Evolutionary conservation across 2,888 invertebrate genomes (phyloP).

Genomic region (Tromatobia lineatoria): DNA sequence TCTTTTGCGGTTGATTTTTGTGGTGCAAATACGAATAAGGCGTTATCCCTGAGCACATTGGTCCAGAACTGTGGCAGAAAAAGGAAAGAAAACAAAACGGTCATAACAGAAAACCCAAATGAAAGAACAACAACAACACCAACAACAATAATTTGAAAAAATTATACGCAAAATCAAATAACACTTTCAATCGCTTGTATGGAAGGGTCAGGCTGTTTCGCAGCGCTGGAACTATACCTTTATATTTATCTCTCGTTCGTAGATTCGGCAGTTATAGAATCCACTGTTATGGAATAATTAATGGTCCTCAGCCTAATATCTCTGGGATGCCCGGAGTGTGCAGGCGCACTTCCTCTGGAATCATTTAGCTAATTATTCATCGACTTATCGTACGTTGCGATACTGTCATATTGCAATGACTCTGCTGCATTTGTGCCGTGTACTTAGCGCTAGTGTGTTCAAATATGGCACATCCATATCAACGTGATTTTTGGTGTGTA

Average conservation of each 20-base stretch:
- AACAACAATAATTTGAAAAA: not conserved
- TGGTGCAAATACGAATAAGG: conserved; percentile 1
- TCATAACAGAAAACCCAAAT: not conserved
- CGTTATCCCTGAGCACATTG: conserved; percentile 10
- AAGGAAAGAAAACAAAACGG: not conserved
- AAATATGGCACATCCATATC: too few relatives aligned
- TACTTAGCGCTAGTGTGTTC: not conserved
- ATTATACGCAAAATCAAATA: too few relatives aligned
- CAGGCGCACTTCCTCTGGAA: not conserved
- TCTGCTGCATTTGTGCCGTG: not conserved
- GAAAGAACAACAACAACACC: not conserved
- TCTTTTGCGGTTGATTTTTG: conserved; percentile 24
- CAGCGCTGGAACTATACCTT: conserved; percentile 14
- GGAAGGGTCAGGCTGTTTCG: not conserved
- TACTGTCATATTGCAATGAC: not conserved
- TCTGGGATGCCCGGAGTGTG: conserved; percentile 24
- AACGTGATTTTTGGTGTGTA: too few relatives aligned
- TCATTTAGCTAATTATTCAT: conserved; percentile 47
- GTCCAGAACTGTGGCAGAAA: not conserved
- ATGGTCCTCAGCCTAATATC: conserved; percentile 27
- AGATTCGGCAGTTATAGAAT: conserved; percentile 3
- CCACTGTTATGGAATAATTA: conserved; percentile 38
- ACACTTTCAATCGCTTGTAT: conserved; percentile 22
- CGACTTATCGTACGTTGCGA: conserved; percentile 41
- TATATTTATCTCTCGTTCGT: too few relatives aligned